Evolutionary conservation across 2,113 vertebrate species (phyloP).

Genomic region (Clarias macrocephalus): DNA sequence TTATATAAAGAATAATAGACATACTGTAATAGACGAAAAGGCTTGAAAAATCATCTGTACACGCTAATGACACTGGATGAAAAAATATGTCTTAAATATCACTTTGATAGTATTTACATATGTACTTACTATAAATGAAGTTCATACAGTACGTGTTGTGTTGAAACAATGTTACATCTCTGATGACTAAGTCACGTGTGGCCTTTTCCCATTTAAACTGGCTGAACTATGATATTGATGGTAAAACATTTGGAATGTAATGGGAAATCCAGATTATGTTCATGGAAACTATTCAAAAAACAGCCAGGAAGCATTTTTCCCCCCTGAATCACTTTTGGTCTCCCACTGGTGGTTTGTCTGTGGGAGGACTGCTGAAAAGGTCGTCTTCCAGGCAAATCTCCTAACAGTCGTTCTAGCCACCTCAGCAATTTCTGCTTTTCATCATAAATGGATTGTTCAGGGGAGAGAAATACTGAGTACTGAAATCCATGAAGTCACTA

Average conservation of each 20-base stretch:
- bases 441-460: constrained; percentile 19
- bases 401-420: constrained; percentile 15
- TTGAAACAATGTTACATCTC: background rate
- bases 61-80: background rate
- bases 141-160: background rate
- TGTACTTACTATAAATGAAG: background rate
- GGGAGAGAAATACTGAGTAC: background rate
- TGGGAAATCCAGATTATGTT: constrained; percentile 53
- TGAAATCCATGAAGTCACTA: too few species aligned
- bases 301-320: constrained; percentile 1
- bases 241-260: constrained; percentile 51
- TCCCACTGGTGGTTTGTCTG: constrained; percentile 27
- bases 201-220: constrained; percentile 34
- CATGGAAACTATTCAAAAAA: constrained; percentile 32
- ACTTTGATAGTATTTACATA: background rate
- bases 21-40: background rate
- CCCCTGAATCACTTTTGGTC: background rate
- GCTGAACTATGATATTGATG: constrained; percentile 47
- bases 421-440: constrained; percentile 23
- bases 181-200: constrained; percentile 47
- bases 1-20: background rate
- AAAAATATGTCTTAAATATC: background rate
- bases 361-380: constrained; percentile 34
- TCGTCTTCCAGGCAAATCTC: constrained; percentile 25
- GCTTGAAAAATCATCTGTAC: background rate